Evolutionary conservation across 2,797 vertebrate species (phyloP), one percentile per base, ranked within the genome.

Genomic region (Sarcoramphus papa): DNA sequence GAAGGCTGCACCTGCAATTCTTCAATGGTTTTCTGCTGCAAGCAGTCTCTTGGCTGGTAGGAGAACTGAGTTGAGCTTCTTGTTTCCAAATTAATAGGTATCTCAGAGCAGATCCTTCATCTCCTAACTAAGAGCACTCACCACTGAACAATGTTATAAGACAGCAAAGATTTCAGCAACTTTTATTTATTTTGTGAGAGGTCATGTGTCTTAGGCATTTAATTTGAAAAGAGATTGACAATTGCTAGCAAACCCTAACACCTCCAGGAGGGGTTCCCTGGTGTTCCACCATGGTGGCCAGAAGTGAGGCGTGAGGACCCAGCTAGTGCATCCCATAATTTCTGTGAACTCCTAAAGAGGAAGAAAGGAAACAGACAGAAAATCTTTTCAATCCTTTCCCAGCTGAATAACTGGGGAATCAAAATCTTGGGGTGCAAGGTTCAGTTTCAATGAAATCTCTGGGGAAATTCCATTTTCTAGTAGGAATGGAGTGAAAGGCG

Each of bases 1-100:
- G 82, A 88, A 96, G 85, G 69, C 85, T 93, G 92, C 87, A 94
- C 85, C 91, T 96, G 92, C 92, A 96, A 63, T 95, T 95, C 89
- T 90, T 90, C 92, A 72, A 37, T 75, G 85, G 72, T 72, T 96
- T 96, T 85, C 37, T 78, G 79, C 89, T 95, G 69, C 70, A 56
- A 69, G 54, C 80, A 0, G 54, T 92, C 57, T 94, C 27, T n/a
- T 69, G 65, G 59, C 25, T 8, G 4, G 62, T 65, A 70, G 54
- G 22, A 92, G 78, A 90, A 65, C 18, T 48, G 50, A 30, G 48
- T 4, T 88, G 72, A 91, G 15, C 27, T 47, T 23, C 75, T 79
- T 88, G 57, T 65, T 95, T 85, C 62, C 64, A 88, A 59, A 88
- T 83, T 74, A 67, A 50, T 68, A 57, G 22, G 6, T 57, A 27